These are phyloP conservation scores for Macrotis lagotis DNA, from an alignment of 2,113 vertebrate genomes.

Conservation along the genomic window DNA sequence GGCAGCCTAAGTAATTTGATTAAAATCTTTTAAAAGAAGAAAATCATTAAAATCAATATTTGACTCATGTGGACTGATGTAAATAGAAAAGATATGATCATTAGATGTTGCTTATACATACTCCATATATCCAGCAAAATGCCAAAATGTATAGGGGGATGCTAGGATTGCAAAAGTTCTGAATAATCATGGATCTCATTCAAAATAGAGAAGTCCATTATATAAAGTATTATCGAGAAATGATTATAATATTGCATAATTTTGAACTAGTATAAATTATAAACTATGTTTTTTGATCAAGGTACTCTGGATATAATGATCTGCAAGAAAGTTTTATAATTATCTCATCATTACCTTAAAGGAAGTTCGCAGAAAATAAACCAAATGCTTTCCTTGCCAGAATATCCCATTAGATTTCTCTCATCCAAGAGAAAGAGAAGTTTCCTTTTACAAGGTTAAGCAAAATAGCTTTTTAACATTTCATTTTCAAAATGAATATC, in stretches of 20 bases:
- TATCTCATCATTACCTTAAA: background rate
- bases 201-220: background rate
- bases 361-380: background rate
- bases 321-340: background rate
- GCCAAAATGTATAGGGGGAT: background rate
- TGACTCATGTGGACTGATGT: background rate
- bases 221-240: background rate
- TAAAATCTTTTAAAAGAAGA: background rate
- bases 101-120: background rate
- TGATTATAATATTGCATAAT: background rate
- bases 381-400: background rate
- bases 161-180: background rate
- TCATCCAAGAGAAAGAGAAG: background rate
- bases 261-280: background rate
- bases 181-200: background rate
- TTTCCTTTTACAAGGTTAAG: background rate
- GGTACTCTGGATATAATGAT: background rate
- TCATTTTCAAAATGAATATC: background rate
- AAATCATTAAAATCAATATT: constrained; percentile 2
- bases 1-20: background rate
- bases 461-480: background rate
- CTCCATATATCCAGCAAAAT: background rate
- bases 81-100: background rate
- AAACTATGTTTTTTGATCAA: background rate
- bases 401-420: background rate